Conservation (phyloP, 2,113 vertebrate species). For the Cettia cetti region DNA sequence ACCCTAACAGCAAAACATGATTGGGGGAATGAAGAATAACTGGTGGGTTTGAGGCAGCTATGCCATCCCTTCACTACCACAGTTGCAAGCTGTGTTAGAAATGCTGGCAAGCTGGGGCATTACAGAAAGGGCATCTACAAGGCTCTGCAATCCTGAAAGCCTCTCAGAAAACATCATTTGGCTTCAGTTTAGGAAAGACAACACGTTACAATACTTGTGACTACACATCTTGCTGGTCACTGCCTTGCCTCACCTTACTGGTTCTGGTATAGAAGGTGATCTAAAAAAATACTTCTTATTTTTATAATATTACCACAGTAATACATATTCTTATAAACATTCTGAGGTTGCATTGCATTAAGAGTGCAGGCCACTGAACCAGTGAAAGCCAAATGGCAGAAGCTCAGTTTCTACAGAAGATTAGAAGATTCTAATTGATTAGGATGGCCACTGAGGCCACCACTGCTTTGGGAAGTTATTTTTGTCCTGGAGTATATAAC, state of each 20-base stretch:
- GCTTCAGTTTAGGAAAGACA: not conserved
- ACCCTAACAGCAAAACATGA: not conserved
- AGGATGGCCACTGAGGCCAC: not conserved
- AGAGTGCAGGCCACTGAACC: not conserved
- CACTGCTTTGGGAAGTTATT: not conserved
- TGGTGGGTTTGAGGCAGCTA: not conserved
- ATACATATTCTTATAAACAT: not conserved
- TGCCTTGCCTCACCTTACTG: not conserved
- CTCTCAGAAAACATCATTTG: not conserved
- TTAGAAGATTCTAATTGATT: not conserved
- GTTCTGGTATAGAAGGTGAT: not conserved
- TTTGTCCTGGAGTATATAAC: not conserved
- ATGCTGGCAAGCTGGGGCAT: not conserved
- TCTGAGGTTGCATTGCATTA: not conserved
- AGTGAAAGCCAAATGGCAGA: not conserved
- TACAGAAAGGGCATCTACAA: not conserved
- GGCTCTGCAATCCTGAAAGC: not conserved
- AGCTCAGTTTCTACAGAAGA: not conserved
- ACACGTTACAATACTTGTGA: not conserved
- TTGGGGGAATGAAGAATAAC: not conserved
- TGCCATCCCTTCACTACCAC: rapidly evolving
- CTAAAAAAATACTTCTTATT: not conserved
- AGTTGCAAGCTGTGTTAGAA: not conserved
- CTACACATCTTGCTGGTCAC: not conserved
- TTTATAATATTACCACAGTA: not conserved